Evolutionary conservation across 2,113 vertebrate species (phyloP).

Genomic region (Apeltes quadracus): DNA sequence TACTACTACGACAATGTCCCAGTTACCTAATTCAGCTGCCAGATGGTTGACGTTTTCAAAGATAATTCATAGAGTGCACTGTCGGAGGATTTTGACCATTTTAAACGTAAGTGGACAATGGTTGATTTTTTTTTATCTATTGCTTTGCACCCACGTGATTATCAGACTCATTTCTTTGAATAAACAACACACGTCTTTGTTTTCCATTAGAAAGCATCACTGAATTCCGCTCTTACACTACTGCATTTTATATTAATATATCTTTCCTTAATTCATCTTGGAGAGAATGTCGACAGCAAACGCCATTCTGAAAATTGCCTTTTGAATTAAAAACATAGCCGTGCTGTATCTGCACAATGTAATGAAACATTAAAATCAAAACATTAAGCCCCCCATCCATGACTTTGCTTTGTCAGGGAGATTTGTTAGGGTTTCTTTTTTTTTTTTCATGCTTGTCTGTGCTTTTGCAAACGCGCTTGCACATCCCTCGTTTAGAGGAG

Average conservation of each 20-base stretch:
- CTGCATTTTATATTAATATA: neutral
- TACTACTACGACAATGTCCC: neutral
- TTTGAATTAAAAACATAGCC: neutral
- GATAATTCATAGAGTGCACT: neutral
- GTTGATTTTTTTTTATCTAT: constrained; percentile 3
- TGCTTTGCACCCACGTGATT: constrained; percentile 12
- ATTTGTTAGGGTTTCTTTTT: neutral
- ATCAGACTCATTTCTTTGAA: constrained; percentile 17
- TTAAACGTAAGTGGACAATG: neutral
- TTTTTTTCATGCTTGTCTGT: constrained; percentile 44
- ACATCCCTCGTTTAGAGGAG: constrained; percentile 67
- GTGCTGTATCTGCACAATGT: constrained; percentile 6
- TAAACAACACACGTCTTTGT: constrained; percentile 49
- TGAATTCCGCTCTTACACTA: neutral
- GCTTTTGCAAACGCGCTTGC: constrained; percentile 35
- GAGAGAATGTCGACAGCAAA: constrained; percentile 1
- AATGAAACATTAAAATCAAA: constrained; percentile 23
- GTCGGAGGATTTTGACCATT: constrained; percentile 18
- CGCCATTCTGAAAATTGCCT: constrained; percentile 10
- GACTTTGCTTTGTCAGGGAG: constrained; percentile 37
- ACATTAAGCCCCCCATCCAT: constrained; percentile 13
- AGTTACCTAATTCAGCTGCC: neutral
- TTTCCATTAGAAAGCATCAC: constrained; percentile 4
- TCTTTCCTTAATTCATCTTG: neutral
- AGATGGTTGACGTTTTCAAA: constrained; percentile 29